Base-by-base conservation (phyloP, 2,888 invertebrate species). In the Plebejus melissa region DNA sequence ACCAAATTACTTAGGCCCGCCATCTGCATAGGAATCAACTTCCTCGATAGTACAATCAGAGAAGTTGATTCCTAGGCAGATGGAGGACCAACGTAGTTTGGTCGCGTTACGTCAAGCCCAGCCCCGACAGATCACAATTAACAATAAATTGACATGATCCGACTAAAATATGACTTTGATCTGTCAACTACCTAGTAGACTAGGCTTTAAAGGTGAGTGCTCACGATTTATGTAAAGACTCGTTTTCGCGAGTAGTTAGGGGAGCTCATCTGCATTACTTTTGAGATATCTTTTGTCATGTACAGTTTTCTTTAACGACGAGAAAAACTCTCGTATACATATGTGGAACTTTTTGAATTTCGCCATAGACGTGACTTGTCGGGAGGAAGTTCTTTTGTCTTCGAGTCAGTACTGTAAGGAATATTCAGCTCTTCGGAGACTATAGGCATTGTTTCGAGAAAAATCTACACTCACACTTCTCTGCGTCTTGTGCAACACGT, bases 191-290 rank as follows among this genome's bases (percentile, higher is more conserved):
- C 22, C 22, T 22, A 22, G 22, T 22, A 22, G 22, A 22, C 22
- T 22, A 22, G 85, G 85, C 85, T 88, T 87, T 87, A 79, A 84
- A 90, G 90, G 89, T 88, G 86, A 88, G 85, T 79, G 85, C 79
- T 83, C 88, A 92, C 93, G 93, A 94, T 94, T 93, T 93, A 93
- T 93, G 91, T 90, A 88, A 89, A 90, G 91, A 94, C 90, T 93
- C 90, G 90, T 93, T 93, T 92, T 89, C 88, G 89, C 86, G 87
- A 89, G 88, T 90, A 92, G 92, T 93, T 91, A 91, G 84, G 82
- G 80, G 81, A 82, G 83, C 90, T 93, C 92, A 92, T 93, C 90
- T 91, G 89, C 91, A 91, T 92, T 86, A 85, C 89, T 85, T 87
- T 88, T 86, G 86, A 89, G 85, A 88, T 91, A 87, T 86, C 86